These are phyloP conservation scores for Bungarus multicinctus DNA, from an alignment of 2,113 vertebrate genomes.

Conservation along the genomic window DNA sequence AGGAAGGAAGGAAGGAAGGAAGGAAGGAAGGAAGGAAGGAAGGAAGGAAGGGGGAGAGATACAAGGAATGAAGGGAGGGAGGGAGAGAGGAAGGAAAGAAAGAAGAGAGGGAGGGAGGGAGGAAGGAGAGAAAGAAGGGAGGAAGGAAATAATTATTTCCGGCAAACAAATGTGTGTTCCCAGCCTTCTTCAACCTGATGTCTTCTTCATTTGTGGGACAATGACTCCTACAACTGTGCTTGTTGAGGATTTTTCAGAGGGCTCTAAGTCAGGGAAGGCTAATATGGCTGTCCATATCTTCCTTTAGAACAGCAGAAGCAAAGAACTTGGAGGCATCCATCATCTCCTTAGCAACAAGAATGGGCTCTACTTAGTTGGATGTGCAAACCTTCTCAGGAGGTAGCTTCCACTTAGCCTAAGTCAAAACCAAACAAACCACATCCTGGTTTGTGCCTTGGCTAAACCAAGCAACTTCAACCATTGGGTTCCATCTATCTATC, in stretches of 20 bases:
- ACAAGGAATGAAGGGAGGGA: rapidly evolving
- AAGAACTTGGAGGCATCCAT: not conserved
- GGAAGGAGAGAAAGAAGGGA: too few species aligned
- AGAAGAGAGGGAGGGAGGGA: too few species aligned
- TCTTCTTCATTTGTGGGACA: not conserved
- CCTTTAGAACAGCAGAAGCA: not conserved
- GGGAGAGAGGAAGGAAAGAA: not conserved
- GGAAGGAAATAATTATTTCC: not conserved
- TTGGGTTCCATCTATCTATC: too few species aligned
- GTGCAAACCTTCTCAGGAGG: not conserved
- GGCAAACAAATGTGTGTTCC: not conserved
- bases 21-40: not conserved
- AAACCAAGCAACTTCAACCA: too few species aligned
- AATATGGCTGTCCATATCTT: not conserved
- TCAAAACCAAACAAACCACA: not conserved
- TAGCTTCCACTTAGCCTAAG: not conserved
- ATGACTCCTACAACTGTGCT: not conserved
- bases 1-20: too few species aligned
- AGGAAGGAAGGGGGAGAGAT: rapidly evolving
- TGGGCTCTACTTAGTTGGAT: not conserved
- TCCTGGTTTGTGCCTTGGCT: too few species aligned
- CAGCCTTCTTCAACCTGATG: not conserved
- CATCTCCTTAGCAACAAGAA: not conserved
- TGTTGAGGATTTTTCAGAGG: not conserved
- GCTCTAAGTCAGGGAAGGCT: not conserved